A percentile compares a stretch with the other conserved stretches of the same genome.
phyloP scores from a whole-genome alignment of 2,113 vertebrate species.

The Ceuthmochares aereus region DNA sequence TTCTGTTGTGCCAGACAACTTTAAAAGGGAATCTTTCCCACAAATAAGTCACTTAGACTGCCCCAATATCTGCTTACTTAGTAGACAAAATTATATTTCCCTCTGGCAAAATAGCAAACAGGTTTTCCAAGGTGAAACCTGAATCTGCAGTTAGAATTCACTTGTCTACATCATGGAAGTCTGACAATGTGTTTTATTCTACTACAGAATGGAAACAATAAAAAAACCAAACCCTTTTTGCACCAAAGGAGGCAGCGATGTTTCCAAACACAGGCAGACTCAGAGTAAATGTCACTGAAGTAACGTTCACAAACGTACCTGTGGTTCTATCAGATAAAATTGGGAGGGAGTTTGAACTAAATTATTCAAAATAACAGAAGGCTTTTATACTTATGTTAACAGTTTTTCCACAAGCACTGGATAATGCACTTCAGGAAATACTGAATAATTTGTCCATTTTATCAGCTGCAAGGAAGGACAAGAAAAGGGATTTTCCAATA shows the following conservation, averaged over 20 bases:
- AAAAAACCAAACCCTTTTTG: background rate
- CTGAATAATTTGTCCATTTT: background rate
- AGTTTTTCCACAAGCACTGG: background rate
- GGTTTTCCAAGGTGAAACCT: background rate
- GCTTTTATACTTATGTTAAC: background rate
- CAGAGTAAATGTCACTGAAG: background rate
- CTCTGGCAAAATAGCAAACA: background rate
- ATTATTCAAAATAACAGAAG: background rate
- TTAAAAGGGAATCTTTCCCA: background rate
- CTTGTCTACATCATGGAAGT: background rate
- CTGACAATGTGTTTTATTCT: background rate
- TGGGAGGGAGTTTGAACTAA: background rate
- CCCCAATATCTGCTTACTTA: background rate
- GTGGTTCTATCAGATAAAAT: background rate
- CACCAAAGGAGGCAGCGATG: background rate
- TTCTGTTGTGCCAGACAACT: background rate
- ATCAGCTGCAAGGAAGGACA: background rate
- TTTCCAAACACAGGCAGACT: background rate
- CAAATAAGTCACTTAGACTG: background rate
- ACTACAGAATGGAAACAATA: background rate
- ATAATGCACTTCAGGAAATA: background rate
- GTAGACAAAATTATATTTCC: background rate
- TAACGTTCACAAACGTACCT: background rate
- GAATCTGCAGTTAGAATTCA: background rate
- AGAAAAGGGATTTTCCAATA: background rate